Base-by-base conservation (phyloP, 35 echinoderm and acorn worm species). In the Heliocidaris erythrogramma region DNA sequence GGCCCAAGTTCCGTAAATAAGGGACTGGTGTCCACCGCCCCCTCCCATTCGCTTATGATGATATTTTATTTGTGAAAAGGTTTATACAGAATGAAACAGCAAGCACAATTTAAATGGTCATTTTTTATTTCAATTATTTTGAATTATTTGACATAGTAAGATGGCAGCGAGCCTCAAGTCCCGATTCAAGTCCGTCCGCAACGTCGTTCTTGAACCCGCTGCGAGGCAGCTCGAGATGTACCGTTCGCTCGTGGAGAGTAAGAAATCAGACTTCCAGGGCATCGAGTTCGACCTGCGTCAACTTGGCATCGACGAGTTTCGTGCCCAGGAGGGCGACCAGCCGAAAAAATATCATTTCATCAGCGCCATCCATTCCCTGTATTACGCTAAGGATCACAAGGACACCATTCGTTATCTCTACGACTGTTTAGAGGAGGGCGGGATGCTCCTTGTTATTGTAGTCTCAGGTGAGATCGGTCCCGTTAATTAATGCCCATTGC, bases 291-390 rank as follows among this genome's bases (percentile, higher is more conserved):
- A 97, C 52, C 95, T 95, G 93, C 94, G 94, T 29, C 92, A 94
- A 90, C 29, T 93, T 30, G 59, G 85, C 8, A 48, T 96, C 24
- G 93, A 97, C 11, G 35, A 96, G 56, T 97, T 56, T 69, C 69
- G 85, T 13, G 13, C 94, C 60, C 49, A 88, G 47, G 60, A 85
- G 21, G 92, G 90, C 27, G 49, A 89, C 31, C 8, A 31, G 21
- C 14, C 78, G 13, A 88, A 29, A 3, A 96, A 94, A 32, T 96
- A 91, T 60, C 97, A 97, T 48, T 97, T 97, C 78, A 97, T 97
- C 32, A 97, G 95, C 59, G 94, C 97, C 30, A 94, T 97, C 86
- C 97, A 97, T 95, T 97, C 97, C 16, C 7, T 97, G 16, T 97
- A 97, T 48, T 95, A 97, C 69, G 84, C 69, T 24, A 85, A 94